Conservation (phyloP, 2,113 vertebrate genomes). For the Lepidothrix coronata region DNA sequence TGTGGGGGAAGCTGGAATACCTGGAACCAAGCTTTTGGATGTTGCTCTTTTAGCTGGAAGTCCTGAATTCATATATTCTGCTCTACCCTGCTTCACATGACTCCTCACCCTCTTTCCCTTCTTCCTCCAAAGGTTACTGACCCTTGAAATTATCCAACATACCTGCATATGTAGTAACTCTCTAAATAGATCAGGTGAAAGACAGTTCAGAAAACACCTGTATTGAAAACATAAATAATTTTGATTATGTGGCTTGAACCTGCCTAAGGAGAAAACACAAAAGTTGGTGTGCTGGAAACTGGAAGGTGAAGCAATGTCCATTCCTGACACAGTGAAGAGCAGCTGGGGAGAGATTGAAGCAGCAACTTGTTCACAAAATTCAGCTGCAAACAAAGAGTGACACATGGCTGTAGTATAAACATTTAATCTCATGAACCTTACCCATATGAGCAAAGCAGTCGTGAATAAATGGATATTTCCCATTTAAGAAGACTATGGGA, state of each 20-base stretch:
- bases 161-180: accelerated
- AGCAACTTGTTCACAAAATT: neutral
- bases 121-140: neutral
- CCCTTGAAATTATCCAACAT: neutral
- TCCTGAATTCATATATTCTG: neutral
- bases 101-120: neutral
- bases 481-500: neutral
- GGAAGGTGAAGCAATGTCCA: neutral
- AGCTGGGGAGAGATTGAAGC: neutral
- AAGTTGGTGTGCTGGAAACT: accelerated
- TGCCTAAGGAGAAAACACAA: neutral
- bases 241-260: neutral
- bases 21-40: neutral
- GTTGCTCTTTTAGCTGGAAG: neutral
- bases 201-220: neutral
- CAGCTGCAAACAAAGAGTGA: neutral
- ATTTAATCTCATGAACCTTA: neutral
- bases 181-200: neutral
- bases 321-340: neutral
- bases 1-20: neutral
- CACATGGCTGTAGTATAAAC: neutral
- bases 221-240: neutral
- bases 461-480: neutral
- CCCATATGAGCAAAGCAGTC: neutral
- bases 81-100: neutral